phyloP scores from a whole-genome alignment of 2,797 vertebrate genomes.

The Phalanger gymnotis region DNA sequence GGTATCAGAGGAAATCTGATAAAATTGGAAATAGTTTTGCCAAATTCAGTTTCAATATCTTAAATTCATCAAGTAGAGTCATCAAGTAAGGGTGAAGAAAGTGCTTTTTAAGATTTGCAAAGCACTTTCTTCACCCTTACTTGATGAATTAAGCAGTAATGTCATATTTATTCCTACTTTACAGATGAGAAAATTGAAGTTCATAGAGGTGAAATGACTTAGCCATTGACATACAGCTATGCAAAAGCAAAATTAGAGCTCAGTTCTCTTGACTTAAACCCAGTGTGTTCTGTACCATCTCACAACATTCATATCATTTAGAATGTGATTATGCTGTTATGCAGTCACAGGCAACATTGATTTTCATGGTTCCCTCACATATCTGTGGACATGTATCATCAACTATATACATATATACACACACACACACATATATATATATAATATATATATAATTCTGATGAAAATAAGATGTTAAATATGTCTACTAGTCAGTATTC shows the following conservation, averaged over 20 bases:
- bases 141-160: neutral
- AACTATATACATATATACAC: no score
- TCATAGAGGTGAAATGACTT: neutral
- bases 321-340: neutral
- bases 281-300: neutral
- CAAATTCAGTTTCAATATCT: slow-evolving; percentile 63
- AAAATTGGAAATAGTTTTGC: slow-evolving; percentile 57
- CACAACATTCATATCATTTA: neutral
- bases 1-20: slow-evolving; percentile 53
- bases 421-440: no score
- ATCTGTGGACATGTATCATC: neutral
- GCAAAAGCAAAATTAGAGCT: neutral
- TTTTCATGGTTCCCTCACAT: neutral
- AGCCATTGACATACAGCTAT: no score
- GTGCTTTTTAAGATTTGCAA: neutral
- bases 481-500: neutral
- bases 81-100: no score
- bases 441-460: no score
- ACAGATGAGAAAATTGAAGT: neutral
- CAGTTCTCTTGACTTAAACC: neutral
- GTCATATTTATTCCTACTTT: neutral
- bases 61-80: no score
- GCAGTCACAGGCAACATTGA: neutral
- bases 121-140: neutral
- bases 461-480: neutral